phyloP scores from a whole-genome alignment of 2,888 invertebrate genomes.

The Lasioglossum malachurum region DNA sequence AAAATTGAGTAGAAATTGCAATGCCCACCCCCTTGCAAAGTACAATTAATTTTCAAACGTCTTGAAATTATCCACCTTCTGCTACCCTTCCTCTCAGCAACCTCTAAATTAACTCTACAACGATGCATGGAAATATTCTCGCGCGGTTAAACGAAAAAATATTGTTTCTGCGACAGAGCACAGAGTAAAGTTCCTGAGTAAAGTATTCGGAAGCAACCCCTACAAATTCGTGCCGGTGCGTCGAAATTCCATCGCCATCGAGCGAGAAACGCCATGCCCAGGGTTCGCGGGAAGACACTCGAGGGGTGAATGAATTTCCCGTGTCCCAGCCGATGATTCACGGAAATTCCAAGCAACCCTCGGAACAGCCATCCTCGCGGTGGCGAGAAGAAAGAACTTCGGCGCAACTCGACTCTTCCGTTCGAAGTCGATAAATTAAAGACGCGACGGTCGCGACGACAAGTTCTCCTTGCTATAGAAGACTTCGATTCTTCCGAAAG shows the following conservation, averaged over 20 bases:
- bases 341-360: slow-evolving; percentile 21
- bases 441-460: slow-evolving; percentile 5
- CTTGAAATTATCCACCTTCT: background rate
- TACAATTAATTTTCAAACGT: background rate
- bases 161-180: background rate
- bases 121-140: background rate
- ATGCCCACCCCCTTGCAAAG: background rate
- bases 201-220: background rate
- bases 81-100: background rate
- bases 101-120: background rate
- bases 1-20: background rate
- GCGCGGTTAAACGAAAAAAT: background rate
- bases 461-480: background rate
- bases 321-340: slow-evolving; percentile 4
- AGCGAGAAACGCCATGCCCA: background rate
- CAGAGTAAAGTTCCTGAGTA: background rate
- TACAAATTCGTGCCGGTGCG: background rate
- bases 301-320: slow-evolving; percentile 14
- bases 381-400: slow-evolving; percentile 1
- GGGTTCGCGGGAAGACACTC: background rate
- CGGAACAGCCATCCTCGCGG: background rate
- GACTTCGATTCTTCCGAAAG: background rate
- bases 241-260: slow-evolving; percentile 7
- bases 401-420: background rate
- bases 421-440: slow-evolving; percentile 28